Evolutionary conservation across 2,797 vertebrate species (phyloP), one percentile per base, ranked within the genome.

Genomic region (Pempheris klunzingeri): DNA sequence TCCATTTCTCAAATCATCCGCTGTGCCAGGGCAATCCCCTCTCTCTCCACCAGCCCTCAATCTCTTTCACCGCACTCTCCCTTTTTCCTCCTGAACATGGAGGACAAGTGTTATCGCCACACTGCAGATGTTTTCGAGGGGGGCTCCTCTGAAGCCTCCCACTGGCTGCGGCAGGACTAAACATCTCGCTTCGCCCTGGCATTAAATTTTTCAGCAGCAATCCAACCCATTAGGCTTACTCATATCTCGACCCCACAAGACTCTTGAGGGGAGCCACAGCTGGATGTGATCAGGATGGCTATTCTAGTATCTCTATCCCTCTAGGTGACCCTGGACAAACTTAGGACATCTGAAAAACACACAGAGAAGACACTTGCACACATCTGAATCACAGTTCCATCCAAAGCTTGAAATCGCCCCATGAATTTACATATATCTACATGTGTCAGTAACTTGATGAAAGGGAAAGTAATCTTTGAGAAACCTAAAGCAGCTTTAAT

Each of bases 71-170:
- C 68, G 36, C 44, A 1, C 67, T 67, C 63, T 61, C n/a, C 76
- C 60, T 59, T 34, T 76, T 69, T 61, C 74, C 70, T 81, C 64
- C 69, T 68, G 36, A 86, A 84, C 79, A 87, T 34, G 32, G 78
- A 88, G 78, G 88, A 91, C 85, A 77, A 90, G 82, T 74, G 88
- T 94, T 95, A 95, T 95, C 94, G 47, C 81, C 80, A 80, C 59
- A 70, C 79, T 89, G 87, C 94, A 95, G 92, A 91, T 89, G 88
- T 86, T 91, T 88, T 82, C 10, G 24, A 38, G 36, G 59, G 38
- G 53, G 63, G 44, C 64, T 78, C 66, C 36, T 73, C 70, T 62
- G 53, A 88, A 88, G 64, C 78, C 84, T 88, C 83, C 86, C 52
- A 58, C 67, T 64, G 82, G 89, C 88, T 81, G 86, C 68, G 3